Evolutionary conservation across 2,113 vertebrate genomes (phyloP), one percentile per base, ranked within the genome.

Genomic region (Ancistrus triradiatus): DNA sequence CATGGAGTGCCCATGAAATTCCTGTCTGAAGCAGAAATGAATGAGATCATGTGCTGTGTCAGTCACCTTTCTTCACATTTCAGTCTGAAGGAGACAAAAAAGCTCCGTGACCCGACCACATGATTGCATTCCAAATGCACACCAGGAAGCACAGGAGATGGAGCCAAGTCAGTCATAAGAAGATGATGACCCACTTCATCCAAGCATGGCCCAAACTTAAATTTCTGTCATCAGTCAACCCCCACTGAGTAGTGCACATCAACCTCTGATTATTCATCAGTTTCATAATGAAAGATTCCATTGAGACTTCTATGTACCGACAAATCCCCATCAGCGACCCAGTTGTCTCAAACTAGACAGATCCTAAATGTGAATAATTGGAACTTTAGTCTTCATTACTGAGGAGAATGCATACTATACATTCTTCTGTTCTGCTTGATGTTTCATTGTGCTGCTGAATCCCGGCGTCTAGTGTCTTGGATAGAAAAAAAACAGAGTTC

Each of bases 281-380:
- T 48, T 65, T 22, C 66, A 64, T 66, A 52, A 56, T 53, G 53
- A 66, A 59, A 72, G 56, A 21, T 60, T 53, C 43, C 48, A 44
- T 42, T 55, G 63, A 78, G 62, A 74, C 48, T 38, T 46, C n/a
- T 19, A 37, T 40, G 22, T 44, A 59, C 51, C 47, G 28, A 19
- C 17, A 66, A 67, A 42, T 53, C 43, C 52, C 62, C 33, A 72
- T 17, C 46, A 61, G 38, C 56, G 48, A 51, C 56, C 63, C 65
- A 74, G 68, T 76, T 72, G 76, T 69, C 61, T 60, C 10, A 63
- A 74, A n/a, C n/a, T n/a, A n/a, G n/a, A n/a, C n/a, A n/a, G n/a
- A n/a, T n/a, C n/a, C n/a, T n/a, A n/a, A 31, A 31, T 31, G 27
- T 31, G 7, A 31, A 31, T n/a, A n/a, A n/a, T n/a, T n/a, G n/a